Evolutionary conservation across 2,888 invertebrate species (phyloP), one percentile per base, ranked within the genome.

Genomic region (Colostygia pectinataria): DNA sequence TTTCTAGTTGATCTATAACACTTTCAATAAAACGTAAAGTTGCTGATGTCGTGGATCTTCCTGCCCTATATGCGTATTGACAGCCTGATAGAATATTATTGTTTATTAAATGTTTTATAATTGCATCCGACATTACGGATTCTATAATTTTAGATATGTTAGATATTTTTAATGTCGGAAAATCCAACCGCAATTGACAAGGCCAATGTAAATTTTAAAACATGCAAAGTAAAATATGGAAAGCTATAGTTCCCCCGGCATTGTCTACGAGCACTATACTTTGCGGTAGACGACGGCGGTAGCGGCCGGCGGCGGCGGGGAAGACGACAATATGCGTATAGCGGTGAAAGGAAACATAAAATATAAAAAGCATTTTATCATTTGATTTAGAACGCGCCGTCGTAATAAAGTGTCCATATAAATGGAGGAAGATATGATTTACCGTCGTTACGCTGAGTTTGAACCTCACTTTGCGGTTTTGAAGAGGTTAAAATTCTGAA

Each of bases 391-490:
- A 86, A 83, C 80, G 78, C 81, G 79, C 75, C 82, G 75, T 80
- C 79, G 85, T 84, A 87, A 86, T 87, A 88, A 89, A 87, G 84
- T 87, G 86, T 87, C 88, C 82, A 83, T 86, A 84, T 87, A 87
- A 87, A 87, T 83, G 84, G 85, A 82, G 79, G 73, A 74, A 77
- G 83, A 83, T 83, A 79, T 87, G 88, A 88, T 88, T 87, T 88
- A 87, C 76, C 76, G 74, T 74, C 71, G 61, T 70, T 73, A 80
- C 81, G 74, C 72, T 61, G 77, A 75, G 78, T 82, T 85, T 79
- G 69, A 79, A 84, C 83, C 80, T 80, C 73, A 65, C 69, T 72
- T 65, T 59, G 62, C 65, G 65, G 67, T 58, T 20, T 20, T 61
- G 59, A 61, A 65, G 60, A 61, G 70, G 61, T 76, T 77, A 74